Evolutionary conservation across 2,888 invertebrate genomes (phyloP).

Genomic region (Crocallis elinguaria): DNA sequence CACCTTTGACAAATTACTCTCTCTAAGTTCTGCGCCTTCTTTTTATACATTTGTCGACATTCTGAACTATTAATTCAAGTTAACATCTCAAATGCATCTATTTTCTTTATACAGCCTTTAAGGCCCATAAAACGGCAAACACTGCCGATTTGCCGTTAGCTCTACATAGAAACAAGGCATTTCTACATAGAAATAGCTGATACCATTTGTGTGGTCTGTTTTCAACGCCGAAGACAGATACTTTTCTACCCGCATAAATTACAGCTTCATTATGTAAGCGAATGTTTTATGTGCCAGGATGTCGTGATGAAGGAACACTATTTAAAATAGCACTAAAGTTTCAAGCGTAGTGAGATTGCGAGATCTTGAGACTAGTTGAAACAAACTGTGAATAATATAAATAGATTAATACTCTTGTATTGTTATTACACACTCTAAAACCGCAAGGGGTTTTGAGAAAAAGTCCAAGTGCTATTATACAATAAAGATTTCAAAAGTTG

Average conservation of each 20-base stretch:
- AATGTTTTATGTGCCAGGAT: conserved; percentile 78
- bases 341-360: conserved; percentile 1
- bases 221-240: conserved; percentile 62
- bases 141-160: conserved; percentile 14
- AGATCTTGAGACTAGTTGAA: background rate
- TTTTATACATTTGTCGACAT: background rate
- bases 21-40: background rate
- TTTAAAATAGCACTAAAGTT: conserved; percentile 48
- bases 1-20: too few species aligned
- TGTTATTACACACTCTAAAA: too few species aligned
- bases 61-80: conserved; percentile 6
- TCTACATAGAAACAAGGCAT: conserved; percentile 14
- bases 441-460: too few species aligned
- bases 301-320: conserved; percentile 69
- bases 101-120: conserved; percentile 17
- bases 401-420: too few species aligned
- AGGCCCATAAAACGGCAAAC: conserved; percentile 19
- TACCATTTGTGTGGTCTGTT: conserved; percentile 59
- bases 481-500: too few species aligned
- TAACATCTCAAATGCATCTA: conserved; percentile 17
- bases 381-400: background rate
- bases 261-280: conserved; percentile 72
- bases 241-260: conserved; percentile 76
- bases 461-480: too few species aligned
- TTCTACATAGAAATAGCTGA: conserved; percentile 35